Evolutionary conservation across 2,888 invertebrate genomes (phyloP), one percentile per base, ranked within the genome.

Genomic region (Cyclophora albipunctata): DNA sequence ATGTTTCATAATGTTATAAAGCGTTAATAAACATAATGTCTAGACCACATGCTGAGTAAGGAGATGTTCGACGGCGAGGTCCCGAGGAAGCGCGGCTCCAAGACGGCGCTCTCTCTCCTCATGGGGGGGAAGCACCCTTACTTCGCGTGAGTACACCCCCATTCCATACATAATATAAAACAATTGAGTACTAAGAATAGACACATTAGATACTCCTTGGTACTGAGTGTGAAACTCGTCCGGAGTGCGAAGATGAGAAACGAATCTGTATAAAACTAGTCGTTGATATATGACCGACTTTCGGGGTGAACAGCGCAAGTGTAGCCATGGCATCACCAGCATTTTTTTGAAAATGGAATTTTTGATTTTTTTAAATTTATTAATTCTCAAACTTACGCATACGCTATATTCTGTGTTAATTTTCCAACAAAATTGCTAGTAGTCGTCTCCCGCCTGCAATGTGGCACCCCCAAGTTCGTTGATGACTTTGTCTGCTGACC

Each of bases 11-110:
- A 1, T 20, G 20, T 20, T 20, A 2, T 20, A 20, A 20, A 1
- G 20, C 20, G 20, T 20, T 20, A 20, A 20, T 20, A 20, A 20
- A 20, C 20, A 20, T 20, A 2, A 20, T 20, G 45, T 47, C 1
- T 42, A 85, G 84, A 79, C 68, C 78, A 80, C 59, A 81, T 84
- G 78, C 62, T 85, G 54, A 84, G 73, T 58, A 83, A 83, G 62
- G 82, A 84, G 48, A 49, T 68, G 40, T 67, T 64, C 60, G 71
- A 66, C 20, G 69, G 42, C 33, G 66, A 64, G 34, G 58, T 52
- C 0, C 54, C 67, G 1, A 63, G 59, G 34, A 87, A 88, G 57
- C 73, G 86, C 1, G 76, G 78, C 47, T 84, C 86, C 0, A 87
- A 86, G 58, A 72, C 84, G 3, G 85, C 83, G 0, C 64, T 86